Percentiles rank a stretch among this genome's conserved stretches.
Conservation (phyloP, 2,888 invertebrate species). For the Nymphalis polychloros region DNA sequence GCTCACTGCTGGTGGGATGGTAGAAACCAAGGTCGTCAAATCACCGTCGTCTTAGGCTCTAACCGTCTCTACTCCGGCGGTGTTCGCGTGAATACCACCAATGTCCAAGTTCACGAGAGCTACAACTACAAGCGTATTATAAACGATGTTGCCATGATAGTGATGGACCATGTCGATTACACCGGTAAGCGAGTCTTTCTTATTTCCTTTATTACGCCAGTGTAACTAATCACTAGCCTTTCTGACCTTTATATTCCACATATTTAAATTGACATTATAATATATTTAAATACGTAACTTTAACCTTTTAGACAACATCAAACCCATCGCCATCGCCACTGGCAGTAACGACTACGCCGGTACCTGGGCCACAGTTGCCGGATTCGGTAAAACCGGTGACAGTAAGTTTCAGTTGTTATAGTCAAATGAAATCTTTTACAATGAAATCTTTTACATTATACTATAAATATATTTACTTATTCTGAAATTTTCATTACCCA, state of each 20-base stretch:
- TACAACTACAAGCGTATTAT: background rate
- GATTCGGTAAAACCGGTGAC: slow-evolving; percentile 43
- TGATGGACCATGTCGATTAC: background rate
- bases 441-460: no score
- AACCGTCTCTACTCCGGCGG: background rate
- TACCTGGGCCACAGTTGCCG: slow-evolving; percentile 45
- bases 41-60: background rate
- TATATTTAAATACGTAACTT: no score
- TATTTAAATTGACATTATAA: background rate
- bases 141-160: background rate
- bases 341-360: slow-evolving; percentile 47
- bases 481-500: background rate
- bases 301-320: slow-evolving; percentile 33
- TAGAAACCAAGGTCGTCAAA: background rate
- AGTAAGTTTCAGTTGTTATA: slow-evolving; percentile 15
- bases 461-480: no score
- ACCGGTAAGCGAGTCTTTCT: background rate
- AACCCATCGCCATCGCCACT: slow-evolving; percentile 34
- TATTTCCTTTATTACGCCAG: no score
- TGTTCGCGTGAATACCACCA: background rate
- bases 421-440: no score
- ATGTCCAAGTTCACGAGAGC: background rate
- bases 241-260: no score
- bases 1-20: background rate
- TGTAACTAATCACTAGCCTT: no score